These are phyloP conservation scores for Palythoa grandis DNA, from an alignment of 92 coral and sea anemone genomes.

Conservation along the genomic window DNA sequence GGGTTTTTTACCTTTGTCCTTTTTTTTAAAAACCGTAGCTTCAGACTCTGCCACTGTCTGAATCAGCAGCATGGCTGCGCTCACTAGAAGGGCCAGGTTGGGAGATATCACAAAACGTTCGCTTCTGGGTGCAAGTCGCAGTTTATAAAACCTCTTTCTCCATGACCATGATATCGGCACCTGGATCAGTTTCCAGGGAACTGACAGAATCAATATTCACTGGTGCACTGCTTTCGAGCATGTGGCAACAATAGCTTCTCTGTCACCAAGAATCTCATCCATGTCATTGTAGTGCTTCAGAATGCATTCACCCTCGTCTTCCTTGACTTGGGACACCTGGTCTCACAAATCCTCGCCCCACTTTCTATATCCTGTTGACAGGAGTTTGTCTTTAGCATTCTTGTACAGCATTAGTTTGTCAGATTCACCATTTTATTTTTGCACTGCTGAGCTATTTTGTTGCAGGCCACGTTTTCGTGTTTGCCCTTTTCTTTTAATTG, in stretches of 20 bases:
- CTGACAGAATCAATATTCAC: not conserved
- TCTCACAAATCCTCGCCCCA: slow-evolving; percentile 30
- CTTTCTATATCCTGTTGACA: slow-evolving; percentile 42
- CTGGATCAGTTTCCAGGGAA: slow-evolving; percentile 16
- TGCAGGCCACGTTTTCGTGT: slow-evolving; percentile 52
- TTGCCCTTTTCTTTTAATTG: slow-evolving; percentile 48
- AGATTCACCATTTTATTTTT: slow-evolving; percentile 55
- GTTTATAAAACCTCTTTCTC: slow-evolving; percentile 35
- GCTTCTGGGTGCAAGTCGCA: slow-evolving; percentile 17
- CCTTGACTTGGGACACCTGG: slow-evolving; percentile 33
- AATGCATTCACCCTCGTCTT: slow-evolving; percentile 12
- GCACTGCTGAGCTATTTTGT: slow-evolving; percentile 58
- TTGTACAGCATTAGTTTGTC: slow-evolving; percentile 39
- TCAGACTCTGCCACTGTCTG: slow-evolving; percentile 5
- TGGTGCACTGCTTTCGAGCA: not conserved
- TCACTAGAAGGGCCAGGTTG: slow-evolving; percentile 42
- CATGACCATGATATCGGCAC: slow-evolving; percentile 19
- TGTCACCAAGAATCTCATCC: slow-evolving; percentile 53
- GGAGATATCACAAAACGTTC: not conserved
- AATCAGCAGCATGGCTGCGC: slow-evolving; percentile 15
- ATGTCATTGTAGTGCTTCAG: slow-evolving; percentile 28
- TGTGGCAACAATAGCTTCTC: slow-evolving; percentile 24
- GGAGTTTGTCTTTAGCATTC: slow-evolving; percentile 45
- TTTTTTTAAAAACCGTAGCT: slow-evolving; percentile 2
- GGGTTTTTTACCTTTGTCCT: slow-evolving; percentile 37